Evolutionary conservation across 2,797 vertebrate species (phyloP).

Genomic region (Calcarius lapponicus): DNA sequence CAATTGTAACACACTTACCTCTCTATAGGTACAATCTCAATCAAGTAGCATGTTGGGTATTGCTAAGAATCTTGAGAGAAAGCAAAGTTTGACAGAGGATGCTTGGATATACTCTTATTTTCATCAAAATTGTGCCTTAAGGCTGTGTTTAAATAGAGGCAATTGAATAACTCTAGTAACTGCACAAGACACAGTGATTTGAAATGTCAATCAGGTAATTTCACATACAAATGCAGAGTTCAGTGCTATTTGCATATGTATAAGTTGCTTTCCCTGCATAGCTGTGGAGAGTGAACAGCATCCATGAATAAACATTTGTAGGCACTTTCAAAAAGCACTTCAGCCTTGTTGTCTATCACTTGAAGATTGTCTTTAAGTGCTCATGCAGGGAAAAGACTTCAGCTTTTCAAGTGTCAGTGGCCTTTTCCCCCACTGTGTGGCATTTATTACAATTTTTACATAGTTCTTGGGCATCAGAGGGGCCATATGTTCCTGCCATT

Average conservation of each 20-base stretch:
- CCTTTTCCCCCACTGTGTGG: not conserved
- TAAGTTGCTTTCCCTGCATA: conserved; percentile 41
- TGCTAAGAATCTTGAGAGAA: not conserved
- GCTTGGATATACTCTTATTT: conserved; percentile 17
- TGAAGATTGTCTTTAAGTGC: conserved; percentile 26
- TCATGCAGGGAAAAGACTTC: not conserved
- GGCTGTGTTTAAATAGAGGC: conserved; percentile 14
- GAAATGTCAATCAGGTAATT: conserved; percentile 63
- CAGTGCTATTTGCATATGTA: conserved; percentile 51
- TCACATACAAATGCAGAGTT: conserved; percentile 42
- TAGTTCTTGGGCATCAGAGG: not conserved
- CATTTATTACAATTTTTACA: not conserved
- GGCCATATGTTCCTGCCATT: not conserved
- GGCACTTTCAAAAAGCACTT: conserved; percentile 21
- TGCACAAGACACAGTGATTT: conserved; percentile 38
- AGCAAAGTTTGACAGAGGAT: not conserved
- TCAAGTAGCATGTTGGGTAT: not conserved
- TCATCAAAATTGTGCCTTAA: conserved; percentile 13
- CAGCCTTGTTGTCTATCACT: conserved; percentile 17
- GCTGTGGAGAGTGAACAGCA: not conserved
- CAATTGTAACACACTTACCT: conserved; percentile 10
- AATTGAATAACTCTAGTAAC: conserved; percentile 14
- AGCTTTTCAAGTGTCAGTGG: not conserved
- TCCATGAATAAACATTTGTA: conserved; percentile 58
- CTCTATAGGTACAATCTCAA: not conserved